Percentiles rank a stretch among this genome's conserved stretches.
Evolutionary conservation across 2,797 vertebrate genomes (phyloP).

Genomic region (Merluccius polli): DNA sequence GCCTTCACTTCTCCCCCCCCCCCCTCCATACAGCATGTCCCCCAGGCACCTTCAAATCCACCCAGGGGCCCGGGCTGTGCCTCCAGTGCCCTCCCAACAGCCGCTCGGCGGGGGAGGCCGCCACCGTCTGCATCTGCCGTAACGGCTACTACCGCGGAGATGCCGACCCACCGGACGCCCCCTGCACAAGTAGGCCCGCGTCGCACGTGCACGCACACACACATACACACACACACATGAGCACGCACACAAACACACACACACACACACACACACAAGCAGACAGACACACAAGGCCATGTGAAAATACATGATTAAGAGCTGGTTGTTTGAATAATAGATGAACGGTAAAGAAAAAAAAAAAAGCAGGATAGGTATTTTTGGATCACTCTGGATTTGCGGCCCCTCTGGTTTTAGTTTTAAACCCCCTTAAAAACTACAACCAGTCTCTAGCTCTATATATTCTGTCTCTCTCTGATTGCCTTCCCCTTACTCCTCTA

Average conservation of each 20-base stretch:
- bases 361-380: too few species aligned
- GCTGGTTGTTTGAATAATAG: too few species aligned
- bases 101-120: conserved; percentile 86
- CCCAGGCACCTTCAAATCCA: conserved; percentile 92
- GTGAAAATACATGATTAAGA: too few species aligned
- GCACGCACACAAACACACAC: too few species aligned
- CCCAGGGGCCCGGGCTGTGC: conserved; percentile 85
- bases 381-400: too few species aligned
- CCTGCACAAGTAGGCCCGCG: conserved; percentile 90
- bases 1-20: neutral
- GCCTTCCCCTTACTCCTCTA: conserved; percentile 28
- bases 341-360: too few species aligned
- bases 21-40: conserved; percentile 80
- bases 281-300: too few species aligned
- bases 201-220: too few species aligned
- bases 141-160: conserved; percentile 93
- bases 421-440: neutral
- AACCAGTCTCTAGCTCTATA: conserved; percentile 27
- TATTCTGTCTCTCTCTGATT: conserved; percentile 12
- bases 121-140: conserved; percentile 88
- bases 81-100: conserved; percentile 90
- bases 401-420: too few species aligned
- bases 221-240: too few species aligned
- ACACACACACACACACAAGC: too few species aligned
- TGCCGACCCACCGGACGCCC: conserved; percentile 82